These are phyloP conservation scores for Hozukius guyotensis DNA, from an alignment of 2,797 vertebrate genomes.

Conservation along the genomic window DNA sequence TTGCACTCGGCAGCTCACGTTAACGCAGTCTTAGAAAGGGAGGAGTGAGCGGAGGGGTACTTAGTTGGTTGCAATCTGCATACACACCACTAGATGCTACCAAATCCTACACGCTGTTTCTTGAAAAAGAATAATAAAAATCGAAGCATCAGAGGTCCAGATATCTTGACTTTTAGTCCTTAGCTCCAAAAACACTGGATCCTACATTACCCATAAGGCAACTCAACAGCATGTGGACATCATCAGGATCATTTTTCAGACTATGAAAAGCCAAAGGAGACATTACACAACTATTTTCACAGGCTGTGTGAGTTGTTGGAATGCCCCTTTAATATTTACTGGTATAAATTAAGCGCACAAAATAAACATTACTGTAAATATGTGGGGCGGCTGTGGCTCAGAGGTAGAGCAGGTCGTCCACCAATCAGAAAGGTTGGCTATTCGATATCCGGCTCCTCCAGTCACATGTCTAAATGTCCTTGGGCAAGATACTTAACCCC, in stretches of 20 bases:
- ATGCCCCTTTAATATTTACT: neutral
- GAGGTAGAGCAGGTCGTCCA: too few relatives aligned
- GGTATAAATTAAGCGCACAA: neutral
- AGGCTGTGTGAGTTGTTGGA: neutral
- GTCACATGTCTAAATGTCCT: too few relatives aligned
- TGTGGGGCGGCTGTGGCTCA: too few relatives aligned
- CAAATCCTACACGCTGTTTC: too few relatives aligned
- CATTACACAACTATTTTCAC: neutral
- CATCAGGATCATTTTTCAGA: neutral
- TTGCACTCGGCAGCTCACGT: too few relatives aligned
- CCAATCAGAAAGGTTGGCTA: too few relatives aligned
- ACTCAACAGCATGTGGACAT: neutral
- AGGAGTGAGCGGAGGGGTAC: too few relatives aligned
- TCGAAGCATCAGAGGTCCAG: neutral
- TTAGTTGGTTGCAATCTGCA: too few relatives aligned
- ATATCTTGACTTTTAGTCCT: neutral
- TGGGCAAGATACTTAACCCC: rapidly evolving
- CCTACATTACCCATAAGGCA: neutral
- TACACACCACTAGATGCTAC: too few relatives aligned
- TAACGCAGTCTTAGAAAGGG: too few relatives aligned
- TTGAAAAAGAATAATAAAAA: neutral
- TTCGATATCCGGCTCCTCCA: too few relatives aligned
- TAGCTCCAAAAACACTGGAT: neutral
- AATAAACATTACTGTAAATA: neutral
- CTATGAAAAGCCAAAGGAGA: neutral